Evolutionary conservation across 1,140 invertebrate species (phyloP).

Genomic region (Penaeus indicus): DNA sequence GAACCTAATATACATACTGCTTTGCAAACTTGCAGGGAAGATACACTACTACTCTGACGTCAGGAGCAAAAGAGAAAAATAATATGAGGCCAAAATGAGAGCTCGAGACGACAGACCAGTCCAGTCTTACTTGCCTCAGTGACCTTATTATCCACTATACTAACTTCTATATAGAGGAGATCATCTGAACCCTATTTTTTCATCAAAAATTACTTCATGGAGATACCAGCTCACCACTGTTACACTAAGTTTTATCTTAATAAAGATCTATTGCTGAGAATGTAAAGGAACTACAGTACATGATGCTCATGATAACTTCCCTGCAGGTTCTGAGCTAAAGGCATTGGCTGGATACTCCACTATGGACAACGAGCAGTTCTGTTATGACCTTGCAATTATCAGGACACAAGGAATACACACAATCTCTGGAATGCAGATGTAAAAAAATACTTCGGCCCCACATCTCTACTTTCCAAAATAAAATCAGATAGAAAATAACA

Average conservation of each 20-base stretch:
- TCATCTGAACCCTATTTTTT: conserved; percentile 41
- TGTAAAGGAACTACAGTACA: conserved; percentile 33
- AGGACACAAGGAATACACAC: no score
- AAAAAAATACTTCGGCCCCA: no score
- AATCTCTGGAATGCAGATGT: no score
- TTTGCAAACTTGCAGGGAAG: conserved; percentile 37
- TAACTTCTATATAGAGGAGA: conserved; percentile 27
- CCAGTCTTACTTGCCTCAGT: neutral
- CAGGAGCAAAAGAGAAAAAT: neutral
- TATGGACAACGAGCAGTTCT: neutral
- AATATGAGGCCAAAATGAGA: neutral
- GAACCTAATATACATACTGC: neutral
- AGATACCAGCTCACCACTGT: conserved; percentile 52
- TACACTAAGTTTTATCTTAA: conserved; percentile 33
- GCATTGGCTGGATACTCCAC: neutral
- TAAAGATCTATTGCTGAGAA: conserved; percentile 41
- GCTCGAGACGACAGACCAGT: no score
- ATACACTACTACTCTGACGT: conserved; percentile 1
- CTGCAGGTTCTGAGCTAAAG: conserved; percentile 13
- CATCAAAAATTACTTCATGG: conserved; percentile 32
- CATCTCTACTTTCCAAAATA: no score
- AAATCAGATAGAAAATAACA: no score
- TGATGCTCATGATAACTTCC: conserved; percentile 21
- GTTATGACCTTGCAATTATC: no score
- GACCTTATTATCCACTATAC: conserved; percentile 34